A percentile compares a stretch with the other conserved stretches of the same genome.
These are phyloP conservation scores for Adineta ricciae DNA, from an alignment of 2,888 invertebrate species.

Conservation along the genomic window DNA sequence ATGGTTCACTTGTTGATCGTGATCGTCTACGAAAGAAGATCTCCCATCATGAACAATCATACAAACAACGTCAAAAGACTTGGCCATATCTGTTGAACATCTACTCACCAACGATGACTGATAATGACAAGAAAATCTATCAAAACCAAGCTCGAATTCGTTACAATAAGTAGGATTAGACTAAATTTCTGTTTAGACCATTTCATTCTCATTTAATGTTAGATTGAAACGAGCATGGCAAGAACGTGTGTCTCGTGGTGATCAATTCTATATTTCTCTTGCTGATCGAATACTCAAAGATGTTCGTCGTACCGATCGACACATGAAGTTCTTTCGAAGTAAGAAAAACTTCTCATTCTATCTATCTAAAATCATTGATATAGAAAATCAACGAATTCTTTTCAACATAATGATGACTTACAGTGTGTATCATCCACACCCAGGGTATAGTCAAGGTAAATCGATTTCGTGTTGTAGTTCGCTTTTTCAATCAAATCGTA, in stretches of 20 bases:
- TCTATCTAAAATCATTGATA: conserved; percentile 60
- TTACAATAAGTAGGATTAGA: background rate
- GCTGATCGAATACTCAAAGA: conserved; percentile 92
- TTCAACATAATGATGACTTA: conserved; percentile 88
- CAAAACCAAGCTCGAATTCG: background rate
- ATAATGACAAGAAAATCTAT: background rate
- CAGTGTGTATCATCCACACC: conserved; percentile 82
- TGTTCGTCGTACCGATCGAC: conserved; percentile 81
- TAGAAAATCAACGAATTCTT: conserved; percentile 76
- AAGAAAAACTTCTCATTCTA: background rate
- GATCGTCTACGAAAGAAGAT: background rate
- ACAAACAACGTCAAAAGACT: background rate
- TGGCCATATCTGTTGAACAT: background rate
- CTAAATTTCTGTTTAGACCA: too few species aligned
- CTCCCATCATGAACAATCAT: background rate
- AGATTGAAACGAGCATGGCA: conserved; percentile 24
- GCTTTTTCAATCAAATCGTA: background rate
- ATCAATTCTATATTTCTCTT: conserved; percentile 57
- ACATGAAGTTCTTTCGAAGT: conserved; percentile 74
- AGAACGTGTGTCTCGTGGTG: background rate
- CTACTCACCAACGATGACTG: background rate
- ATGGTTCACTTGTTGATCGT: background rate
- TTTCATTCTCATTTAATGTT: background rate
- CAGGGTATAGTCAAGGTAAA: conserved; percentile 73
- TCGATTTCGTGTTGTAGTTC: background rate